Conservation (phyloP, 2,113 vertebrate genomes). For the Microcebus jonahi region DNA sequence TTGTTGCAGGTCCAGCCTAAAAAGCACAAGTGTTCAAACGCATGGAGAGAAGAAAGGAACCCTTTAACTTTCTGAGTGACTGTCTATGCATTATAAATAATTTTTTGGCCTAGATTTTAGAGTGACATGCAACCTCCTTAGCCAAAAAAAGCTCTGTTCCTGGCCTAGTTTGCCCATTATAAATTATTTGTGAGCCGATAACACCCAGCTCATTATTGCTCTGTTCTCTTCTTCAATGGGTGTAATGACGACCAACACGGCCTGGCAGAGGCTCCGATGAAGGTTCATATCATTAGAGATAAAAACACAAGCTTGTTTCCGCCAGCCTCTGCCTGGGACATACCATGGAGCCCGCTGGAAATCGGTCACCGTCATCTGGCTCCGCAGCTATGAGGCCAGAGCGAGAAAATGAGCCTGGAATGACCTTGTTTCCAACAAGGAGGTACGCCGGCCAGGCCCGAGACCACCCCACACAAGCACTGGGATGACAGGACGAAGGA, state of each 20-base stretch:
- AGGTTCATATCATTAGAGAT: conserved; percentile 75
- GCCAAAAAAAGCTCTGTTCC: conserved; percentile 68
- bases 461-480: conserved; percentile 54
- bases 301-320: conserved; percentile 78
- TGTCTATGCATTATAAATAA: conserved; percentile 74
- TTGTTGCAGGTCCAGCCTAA: neutral
- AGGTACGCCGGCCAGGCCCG: conserved; percentile 56
- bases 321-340: conserved; percentile 73
- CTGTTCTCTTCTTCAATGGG: conserved; percentile 52
- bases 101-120: conserved; percentile 77
- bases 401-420: conserved; percentile 72
- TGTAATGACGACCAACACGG: conserved; percentile 54
- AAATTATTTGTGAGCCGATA: conserved; percentile 74
- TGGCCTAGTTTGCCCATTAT: conserved; percentile 74
- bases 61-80: conserved; percentile 50
- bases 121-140: conserved; percentile 63
- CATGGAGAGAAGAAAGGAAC: conserved; percentile 36
- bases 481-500: conserved; percentile 59
- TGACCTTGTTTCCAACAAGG: conserved; percentile 77
- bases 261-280: conserved; percentile 63
- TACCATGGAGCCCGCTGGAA: conserved; percentile 57
- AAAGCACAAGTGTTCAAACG: conserved; percentile 40
- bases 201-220: conserved; percentile 64
- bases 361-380: conserved; percentile 73
- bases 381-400: conserved; percentile 72